Evolutionary conservation across 2,797 vertebrate genomes (phyloP), one percentile per base, ranked within the genome.

Genomic region (Paguma larvata): DNA sequence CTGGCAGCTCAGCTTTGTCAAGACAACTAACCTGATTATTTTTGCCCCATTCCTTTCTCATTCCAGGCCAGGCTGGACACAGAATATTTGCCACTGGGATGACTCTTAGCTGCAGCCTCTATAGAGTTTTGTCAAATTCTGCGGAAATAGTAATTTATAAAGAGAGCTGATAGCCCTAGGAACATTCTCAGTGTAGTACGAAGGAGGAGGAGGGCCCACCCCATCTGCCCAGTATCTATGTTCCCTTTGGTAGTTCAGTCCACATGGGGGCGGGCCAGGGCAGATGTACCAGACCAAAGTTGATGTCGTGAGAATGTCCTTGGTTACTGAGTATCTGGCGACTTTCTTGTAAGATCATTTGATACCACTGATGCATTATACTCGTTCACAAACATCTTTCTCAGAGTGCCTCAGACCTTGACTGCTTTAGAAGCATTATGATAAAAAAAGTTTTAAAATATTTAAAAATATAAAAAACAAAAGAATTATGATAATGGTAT

Each of bases 351-450:
- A 92, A 96, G 93, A 21, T 59, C 73, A 90, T 85, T 96, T 0
- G 75, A 51, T 91, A 83, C 59, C 94, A 96, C 62, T 96, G 94
- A 98, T 41, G 90, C 90, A 96, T 38, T 95, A 95, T 38, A 97
- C 94, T 97, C 98, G 27, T 93, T 98, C 93, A 95, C 95, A 97
- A 98, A 98, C 10, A 56, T 98, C 94, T 98, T 98, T 98, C 97
- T 98, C 97, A 89, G 98, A 98, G 98, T 98, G 97, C 98, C 98
- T 98, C 98, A 98, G 94, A 98, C 87, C 89, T 98, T 97, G 89
- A 95, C 95, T 98, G 97, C 98, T 98, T 97, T 98, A 21, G 21
- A 59, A 59, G 21, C 56, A 59, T 23, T 59, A 23, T 59, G 56
- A 23, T 23, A 9, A 51, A 16, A 13, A 48, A 48, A 56, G 21